Evolutionary conservation across 1,140 invertebrate genomes (phyloP), one percentile per base, ranked within the genome.

Genomic region (Heliconius hewitsoni): DNA sequence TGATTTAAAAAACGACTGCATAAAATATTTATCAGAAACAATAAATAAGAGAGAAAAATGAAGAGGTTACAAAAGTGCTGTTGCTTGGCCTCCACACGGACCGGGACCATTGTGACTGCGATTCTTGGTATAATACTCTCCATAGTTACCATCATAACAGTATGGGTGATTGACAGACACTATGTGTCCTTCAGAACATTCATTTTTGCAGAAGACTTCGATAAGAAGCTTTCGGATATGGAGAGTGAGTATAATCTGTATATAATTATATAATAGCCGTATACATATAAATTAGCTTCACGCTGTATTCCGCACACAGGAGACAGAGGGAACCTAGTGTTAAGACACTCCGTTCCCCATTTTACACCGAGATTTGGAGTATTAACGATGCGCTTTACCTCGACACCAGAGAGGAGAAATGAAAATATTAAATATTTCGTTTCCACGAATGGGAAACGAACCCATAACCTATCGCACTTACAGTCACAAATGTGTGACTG

Each of bases 91-190:
- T 96, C 96, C 6, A 95, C 97, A 11, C 95, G 96, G 82, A 96
- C 96, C 19, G 97, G 97, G 1, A 96, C 97, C 5, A 92, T 97
- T 11, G 95, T 97, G 79, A 96, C 96, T 18, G 97, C 96, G 66
- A 85, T 96, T 50, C 96, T 97, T 77, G 97, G 97, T 74, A 95
- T 97, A 87, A 91, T 96, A 19, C 87, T 95, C 30, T 95, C 95
- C 19, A 95, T 95, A 34, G 90, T 94, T 60, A 92, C 95, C n/a
- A 95, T 96, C 75, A 87, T 94, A 55, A 84, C 88, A 11, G 85
- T 92, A 18, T 93, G 90, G 92, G 84, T 89, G n/a, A 85, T 90
- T 11, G 85, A 90, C 77, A 89, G 82, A 78, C 84, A 90, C 76
- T 82, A 85, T 79, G 85, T 93, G 50, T 85, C 97, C 85, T 96